Conservation (phyloP, 2,888 invertebrate genomes). For the Dolichopus griseipennis region DNA sequence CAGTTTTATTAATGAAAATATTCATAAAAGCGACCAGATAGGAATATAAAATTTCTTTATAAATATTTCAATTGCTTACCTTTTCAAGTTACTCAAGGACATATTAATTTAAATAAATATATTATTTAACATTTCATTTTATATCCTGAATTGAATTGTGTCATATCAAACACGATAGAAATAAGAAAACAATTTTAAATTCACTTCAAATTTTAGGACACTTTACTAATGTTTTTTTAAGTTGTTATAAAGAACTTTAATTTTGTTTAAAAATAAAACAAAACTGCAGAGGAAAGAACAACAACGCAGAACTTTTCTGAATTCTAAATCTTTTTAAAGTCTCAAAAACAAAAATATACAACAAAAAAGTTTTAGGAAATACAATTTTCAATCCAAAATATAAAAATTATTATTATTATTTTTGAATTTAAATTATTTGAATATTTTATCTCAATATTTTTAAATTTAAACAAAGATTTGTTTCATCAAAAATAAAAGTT, state of each 20-base stretch:
- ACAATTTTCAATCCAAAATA: too few relatives aligned
- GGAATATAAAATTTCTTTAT: background rate
- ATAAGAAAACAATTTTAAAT: background rate
- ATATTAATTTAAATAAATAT: background rate
- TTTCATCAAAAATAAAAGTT: too few relatives aligned
- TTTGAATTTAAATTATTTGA: too few relatives aligned
- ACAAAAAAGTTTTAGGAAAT: background rate
- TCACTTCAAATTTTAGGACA: background rate
- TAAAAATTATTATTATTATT: too few relatives aligned
- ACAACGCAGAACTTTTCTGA: background rate
- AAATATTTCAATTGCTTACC: constrained; percentile 6
- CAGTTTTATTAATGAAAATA: too few relatives aligned
- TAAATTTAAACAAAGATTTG: too few relatives aligned
- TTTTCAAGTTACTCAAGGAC: background rate
- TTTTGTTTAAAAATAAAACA: background rate
- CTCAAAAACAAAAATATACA: background rate
- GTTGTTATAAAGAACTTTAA: background rate
- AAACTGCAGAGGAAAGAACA: background rate
- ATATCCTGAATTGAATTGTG: background rate
- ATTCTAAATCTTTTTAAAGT: background rate
- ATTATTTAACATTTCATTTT: background rate
- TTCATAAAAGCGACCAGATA: too few relatives aligned
- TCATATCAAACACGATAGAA: background rate
- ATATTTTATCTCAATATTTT: too few relatives aligned
- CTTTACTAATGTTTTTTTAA: background rate